Base-by-base conservation (phyloP, 2,113 vertebrate species). In the Erythrocercus mccallii region DNA sequence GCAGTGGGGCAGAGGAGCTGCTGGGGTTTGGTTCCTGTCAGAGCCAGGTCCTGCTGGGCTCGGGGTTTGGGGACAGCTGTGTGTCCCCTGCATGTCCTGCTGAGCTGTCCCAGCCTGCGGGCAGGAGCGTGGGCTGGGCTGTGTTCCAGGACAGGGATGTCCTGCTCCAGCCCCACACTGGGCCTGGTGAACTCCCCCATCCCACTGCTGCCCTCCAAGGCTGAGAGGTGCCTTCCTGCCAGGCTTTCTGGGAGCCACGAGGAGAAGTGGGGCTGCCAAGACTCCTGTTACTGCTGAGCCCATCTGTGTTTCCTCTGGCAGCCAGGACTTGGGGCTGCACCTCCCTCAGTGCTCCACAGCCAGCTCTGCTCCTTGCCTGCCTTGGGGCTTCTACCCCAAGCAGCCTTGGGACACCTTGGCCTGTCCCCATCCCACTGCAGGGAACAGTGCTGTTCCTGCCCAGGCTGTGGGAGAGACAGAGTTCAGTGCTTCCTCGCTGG, bases 111-210 rank as follows among this genome's bases (percentile, higher is more conserved):
- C 89, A 25, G 1, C 27, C 61, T 1, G 3, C 40, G 76, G 50
- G 65, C 60, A 82, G 60, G 38, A 35, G 15, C 0, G 1, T 2
- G 12, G n/a, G 42, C n/a, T 51, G 77, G 48, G 54, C 83, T 70
- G 40, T n/a, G 85, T 23, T 33, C 24, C 20, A 1, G 5, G 60
- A 22, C 84, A 28, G 85, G 53, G 44, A 0, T 27, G 31, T 82
- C 33, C 56, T 54, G 84, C 58, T 68, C 1, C 4, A 50, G 35
- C 31, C 50, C 54, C 48, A 9, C 2, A 0, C 27, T 3, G 3
- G 64, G 24, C 28, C 44, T 37, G 48, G 14, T 19, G 5, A 20
- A 0, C 27, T 65, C 10, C 85, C 40, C 68, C 1, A 1, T 28
- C 11, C 66, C 44, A 3, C 13, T 51, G 76, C 89, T 79, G 70